Base-by-base conservation (phyloP, 1,140 invertebrate genomes). In the Oncopeltus fasciatus region DNA sequence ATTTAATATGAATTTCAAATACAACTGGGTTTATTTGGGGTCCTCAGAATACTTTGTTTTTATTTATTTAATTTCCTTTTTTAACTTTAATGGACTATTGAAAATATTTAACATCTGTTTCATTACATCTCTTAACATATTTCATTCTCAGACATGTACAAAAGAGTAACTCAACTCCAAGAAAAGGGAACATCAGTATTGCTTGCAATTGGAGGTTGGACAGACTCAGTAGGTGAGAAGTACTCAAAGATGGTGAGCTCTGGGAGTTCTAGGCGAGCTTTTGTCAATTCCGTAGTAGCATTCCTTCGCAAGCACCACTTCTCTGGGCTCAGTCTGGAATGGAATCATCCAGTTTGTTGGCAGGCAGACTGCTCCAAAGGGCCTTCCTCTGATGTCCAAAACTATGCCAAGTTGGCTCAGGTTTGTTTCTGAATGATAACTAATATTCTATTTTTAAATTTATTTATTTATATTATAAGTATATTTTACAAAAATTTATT, bases 341-440 rank as follows among this genome's bases (percentile, higher is more conserved):
- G 91, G 91, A 90, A 91, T 70, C 94, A 92, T 72, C 91, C 90
- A 0, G 84, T 85, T 49, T 95, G 91, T 67, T 92, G 90, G 90
- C 89, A 93, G 67, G 90, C 86, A 68, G 84, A 92, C 69, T 95
- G 90, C 70, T 82, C 82, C 18, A 86, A 84, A 64, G 90, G 90
- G 8, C 83, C 87, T 0, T 75, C 77, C 0, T 80, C 80, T 1
- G 91, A 95, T 68, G 86, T 81, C 69, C 76, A 81, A 0, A 90
- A 90, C 68, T 90, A 88, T 64, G 81, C 83, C 1, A 83, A 83
- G 72, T 73, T 94, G 1, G 73, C 91, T 9, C 77, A 82, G 75
- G 84, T 85, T 73, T 63, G 63, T 29, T n/a, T n/a, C n/a, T n/a
- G n/a, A n/a, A n/a, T n/a, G n/a, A n/a, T n/a, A n/a, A n/a, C n/a